Percentiles rank a stretch among this genome's conserved stretches.
phyloP scores from a whole-genome alignment of 2,888 invertebrate genomes.

The Clivina fossor region DNA sequence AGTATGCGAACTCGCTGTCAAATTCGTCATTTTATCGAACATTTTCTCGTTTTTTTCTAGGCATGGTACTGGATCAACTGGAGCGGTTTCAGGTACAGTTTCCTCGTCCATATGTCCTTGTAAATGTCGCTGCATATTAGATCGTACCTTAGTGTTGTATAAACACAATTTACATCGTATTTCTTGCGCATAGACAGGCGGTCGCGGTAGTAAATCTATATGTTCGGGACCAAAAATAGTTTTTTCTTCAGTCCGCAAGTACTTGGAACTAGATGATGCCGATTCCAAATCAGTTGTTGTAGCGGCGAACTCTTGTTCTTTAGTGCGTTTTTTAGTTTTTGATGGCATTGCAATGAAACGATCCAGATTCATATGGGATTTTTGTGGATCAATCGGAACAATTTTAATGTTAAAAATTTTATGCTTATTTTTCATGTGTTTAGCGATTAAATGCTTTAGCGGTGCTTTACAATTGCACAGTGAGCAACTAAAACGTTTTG shows the following conservation, averaged over 20 bases:
- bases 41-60: slow-evolving; percentile 75
- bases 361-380: slow-evolving; percentile 54
- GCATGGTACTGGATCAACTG: slow-evolving; percentile 81
- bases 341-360: slow-evolving; percentile 56
- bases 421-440: slow-evolving; percentile 61
- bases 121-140: slow-evolving; percentile 72
- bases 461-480: slow-evolving; percentile 55
- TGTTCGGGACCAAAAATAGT: slow-evolving; percentile 61
- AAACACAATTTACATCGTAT: slow-evolving; percentile 68
- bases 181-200: slow-evolving; percentile 63
- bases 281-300: no score
- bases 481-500: slow-evolving; percentile 61
- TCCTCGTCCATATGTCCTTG: slow-evolving; percentile 65
- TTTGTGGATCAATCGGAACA: slow-evolving; percentile 54
- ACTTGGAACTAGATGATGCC: no score
- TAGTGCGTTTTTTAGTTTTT: slow-evolving; percentile 24
- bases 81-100: slow-evolving; percentile 66
- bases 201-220: slow-evolving; percentile 64
- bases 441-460: slow-evolving; percentile 44
- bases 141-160: slow-evolving; percentile 69
- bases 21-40: slow-evolving; percentile 84
- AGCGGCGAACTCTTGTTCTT: no score
- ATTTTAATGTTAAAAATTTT: slow-evolving; percentile 50
- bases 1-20: slow-evolving; percentile 67
- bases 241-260: no score